Evolutionary conservation across 2,797 vertebrate species (phyloP).

Genomic region (Characodon lateralis): DNA sequence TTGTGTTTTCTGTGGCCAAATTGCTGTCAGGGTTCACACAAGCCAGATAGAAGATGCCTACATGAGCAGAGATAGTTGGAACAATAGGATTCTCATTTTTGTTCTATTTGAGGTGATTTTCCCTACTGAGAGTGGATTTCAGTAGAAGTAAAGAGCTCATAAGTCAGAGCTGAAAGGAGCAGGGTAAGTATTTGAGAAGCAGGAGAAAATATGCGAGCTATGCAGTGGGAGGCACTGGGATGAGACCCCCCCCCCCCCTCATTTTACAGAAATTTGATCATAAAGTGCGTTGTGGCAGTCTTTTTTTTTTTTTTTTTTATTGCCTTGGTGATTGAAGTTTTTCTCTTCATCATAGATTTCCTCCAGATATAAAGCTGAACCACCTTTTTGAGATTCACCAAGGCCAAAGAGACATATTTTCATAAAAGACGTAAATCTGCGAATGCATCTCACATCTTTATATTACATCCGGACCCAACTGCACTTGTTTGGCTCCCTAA

Average conservation of each 20-base stretch:
- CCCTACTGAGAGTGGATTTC: slow-evolving; percentile 60
- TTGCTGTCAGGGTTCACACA: slow-evolving; percentile 59
- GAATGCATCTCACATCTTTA: slow-evolving; percentile 23
- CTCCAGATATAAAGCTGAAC: slow-evolving; percentile 16
- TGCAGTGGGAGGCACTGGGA: slow-evolving; percentile 78
- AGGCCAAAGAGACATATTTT: slow-evolving; percentile 29
- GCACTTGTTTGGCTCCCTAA: slow-evolving; percentile 33
- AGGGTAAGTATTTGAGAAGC: slow-evolving; percentile 64
- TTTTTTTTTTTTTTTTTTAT: slow-evolving; percentile 37
- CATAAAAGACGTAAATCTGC: slow-evolving; percentile 31
- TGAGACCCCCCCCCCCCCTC: slow-evolving; percentile 58
- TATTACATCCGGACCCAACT: slow-evolving; percentile 28
- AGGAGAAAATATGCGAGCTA: slow-evolving; percentile 80
- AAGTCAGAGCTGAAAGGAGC: slow-evolving; percentile 59
- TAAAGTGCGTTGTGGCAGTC: slow-evolving; percentile 63
- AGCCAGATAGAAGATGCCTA: slow-evolving; percentile 46
- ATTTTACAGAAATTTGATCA: slow-evolving; percentile 76
- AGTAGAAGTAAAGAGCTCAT: slow-evolving; percentile 63
- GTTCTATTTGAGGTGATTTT: slow-evolving; percentile 40
- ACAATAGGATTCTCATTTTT: slow-evolving; percentile 50
- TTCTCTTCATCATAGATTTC: slow-evolving; percentile 21
- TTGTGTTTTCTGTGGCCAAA: slow-evolving; percentile 46
- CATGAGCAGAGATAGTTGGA: slow-evolving; percentile 61
- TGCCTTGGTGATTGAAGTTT: slow-evolving; percentile 41
- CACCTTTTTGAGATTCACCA: slow-evolving; percentile 11